Conservation (phyloP, 2,888 invertebrate species). For the Magallana nippona region DNA sequence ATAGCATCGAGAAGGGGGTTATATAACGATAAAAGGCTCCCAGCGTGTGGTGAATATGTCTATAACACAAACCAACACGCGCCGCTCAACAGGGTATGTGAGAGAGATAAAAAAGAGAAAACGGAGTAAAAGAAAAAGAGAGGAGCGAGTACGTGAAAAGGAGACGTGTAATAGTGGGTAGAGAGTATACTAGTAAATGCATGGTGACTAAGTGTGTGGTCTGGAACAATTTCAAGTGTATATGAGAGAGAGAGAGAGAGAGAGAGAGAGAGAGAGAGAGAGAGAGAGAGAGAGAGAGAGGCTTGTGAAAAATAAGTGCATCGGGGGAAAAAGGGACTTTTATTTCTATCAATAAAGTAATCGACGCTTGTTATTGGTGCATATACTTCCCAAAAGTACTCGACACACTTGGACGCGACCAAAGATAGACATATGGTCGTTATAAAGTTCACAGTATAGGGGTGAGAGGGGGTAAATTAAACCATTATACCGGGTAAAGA, state of each 20-base stretch:
- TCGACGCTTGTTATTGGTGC: too few relatives aligned
- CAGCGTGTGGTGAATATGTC: background rate
- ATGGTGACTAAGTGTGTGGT: background rate
- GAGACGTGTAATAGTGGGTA: too few relatives aligned
- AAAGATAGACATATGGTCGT: too few relatives aligned
- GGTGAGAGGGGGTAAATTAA: background rate
- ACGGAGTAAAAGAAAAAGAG: too few relatives aligned
- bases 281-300: constrained; percentile 1
- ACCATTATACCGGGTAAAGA: background rate
- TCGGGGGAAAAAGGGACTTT: too few relatives aligned
- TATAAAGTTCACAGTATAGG: background rate
- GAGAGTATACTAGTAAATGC: too few relatives aligned
- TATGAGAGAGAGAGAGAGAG: background rate
- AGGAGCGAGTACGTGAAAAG: too few relatives aligned
- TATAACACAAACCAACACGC: background rate
- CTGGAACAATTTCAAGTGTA: background rate
- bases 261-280: background rate
- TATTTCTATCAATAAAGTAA: too few relatives aligned
- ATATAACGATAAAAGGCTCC: constrained; percentile 1
- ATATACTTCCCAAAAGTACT: too few relatives aligned
- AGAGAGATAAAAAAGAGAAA: too few relatives aligned
- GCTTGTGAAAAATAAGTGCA: too few relatives aligned
- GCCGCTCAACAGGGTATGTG: background rate
- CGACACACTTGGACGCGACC: too few relatives aligned
- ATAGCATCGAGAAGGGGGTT: background rate